phyloP scores from a whole-genome alignment of 2,113 vertebrate species.

The Ciconia boyciana region DNA sequence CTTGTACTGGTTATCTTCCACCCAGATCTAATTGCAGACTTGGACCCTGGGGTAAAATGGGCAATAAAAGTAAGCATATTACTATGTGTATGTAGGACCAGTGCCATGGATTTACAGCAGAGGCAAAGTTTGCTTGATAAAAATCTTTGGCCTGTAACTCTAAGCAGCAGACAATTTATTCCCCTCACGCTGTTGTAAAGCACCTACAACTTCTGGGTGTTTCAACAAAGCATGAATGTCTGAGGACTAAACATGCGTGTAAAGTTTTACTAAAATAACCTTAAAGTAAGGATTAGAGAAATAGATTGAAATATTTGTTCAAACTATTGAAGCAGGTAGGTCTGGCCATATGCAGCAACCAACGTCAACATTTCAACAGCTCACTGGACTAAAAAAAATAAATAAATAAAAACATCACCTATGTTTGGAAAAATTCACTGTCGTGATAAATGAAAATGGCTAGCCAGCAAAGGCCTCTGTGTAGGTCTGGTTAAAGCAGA shows the following conservation, averaged over 20 bases:
- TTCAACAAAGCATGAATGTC: neutral
- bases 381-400: neutral
- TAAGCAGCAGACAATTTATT: neutral
- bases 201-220: neutral
- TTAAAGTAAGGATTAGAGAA: neutral
- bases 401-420: neutral
- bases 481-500: neutral
- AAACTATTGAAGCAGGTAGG: neutral
- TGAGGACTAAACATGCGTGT: neutral
- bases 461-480: neutral
- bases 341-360: neutral
- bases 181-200: neutral
- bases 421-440: neutral
- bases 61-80: neutral
- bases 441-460: neutral
- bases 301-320: neutral
- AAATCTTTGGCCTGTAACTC: neutral
- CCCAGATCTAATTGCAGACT: neutral
- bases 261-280: neutral
- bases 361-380: neutral
- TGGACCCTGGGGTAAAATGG: neutral
- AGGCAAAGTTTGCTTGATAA: conserved; percentile 38
- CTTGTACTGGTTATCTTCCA: neutral
- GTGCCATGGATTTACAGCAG: conserved; percentile 26
- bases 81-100: neutral